These are phyloP conservation scores for Scaptomyza caliginosa DNA, from an alignment of 2,888 invertebrate species.

Conservation along the genomic window DNA sequence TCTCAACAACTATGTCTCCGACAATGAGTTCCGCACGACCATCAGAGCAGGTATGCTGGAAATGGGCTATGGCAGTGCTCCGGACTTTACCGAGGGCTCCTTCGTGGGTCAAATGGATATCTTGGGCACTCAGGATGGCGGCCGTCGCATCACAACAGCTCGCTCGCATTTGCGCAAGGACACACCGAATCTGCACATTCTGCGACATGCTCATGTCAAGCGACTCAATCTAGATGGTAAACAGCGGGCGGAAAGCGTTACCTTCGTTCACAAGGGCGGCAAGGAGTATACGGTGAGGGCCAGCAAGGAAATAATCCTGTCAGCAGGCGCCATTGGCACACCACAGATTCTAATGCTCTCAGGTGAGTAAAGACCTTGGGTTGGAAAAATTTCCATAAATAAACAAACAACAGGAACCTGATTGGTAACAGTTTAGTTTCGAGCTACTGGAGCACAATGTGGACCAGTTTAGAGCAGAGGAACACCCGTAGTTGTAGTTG, in stretches of 20 bases:
- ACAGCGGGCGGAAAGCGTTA: slow-evolving; percentile 85
- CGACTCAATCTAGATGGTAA: slow-evolving; percentile 85
- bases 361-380: slow-evolving; percentile 85
- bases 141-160: slow-evolving; percentile 91
- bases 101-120: slow-evolving; percentile 94
- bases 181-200: slow-evolving; percentile 86
- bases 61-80: slow-evolving; percentile 91
- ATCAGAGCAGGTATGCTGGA: slow-evolving; percentile 92
- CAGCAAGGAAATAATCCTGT: slow-evolving; percentile 92
- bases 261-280: slow-evolving; percentile 85
- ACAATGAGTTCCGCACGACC: slow-evolving; percentile 88
- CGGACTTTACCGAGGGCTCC: slow-evolving; percentile 92
- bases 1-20: slow-evolving; percentile 87
- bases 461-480: too few relatives aligned
- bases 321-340: slow-evolving; percentile 95
- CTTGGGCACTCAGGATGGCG: slow-evolving; percentile 93
- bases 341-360: slow-evolving; percentile 96
- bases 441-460: too few relatives aligned
- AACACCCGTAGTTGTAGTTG: neutral
- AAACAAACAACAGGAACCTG: neutral
- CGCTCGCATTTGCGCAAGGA: slow-evolving; percentile 88
- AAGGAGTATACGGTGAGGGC: slow-evolving; percentile 85
- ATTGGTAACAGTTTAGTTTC: too few relatives aligned
- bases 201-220: slow-evolving; percentile 86
- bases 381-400: neutral